phyloP scores from a whole-genome alignment of 2,113 vertebrate species.

The Pagrus major region DNA sequence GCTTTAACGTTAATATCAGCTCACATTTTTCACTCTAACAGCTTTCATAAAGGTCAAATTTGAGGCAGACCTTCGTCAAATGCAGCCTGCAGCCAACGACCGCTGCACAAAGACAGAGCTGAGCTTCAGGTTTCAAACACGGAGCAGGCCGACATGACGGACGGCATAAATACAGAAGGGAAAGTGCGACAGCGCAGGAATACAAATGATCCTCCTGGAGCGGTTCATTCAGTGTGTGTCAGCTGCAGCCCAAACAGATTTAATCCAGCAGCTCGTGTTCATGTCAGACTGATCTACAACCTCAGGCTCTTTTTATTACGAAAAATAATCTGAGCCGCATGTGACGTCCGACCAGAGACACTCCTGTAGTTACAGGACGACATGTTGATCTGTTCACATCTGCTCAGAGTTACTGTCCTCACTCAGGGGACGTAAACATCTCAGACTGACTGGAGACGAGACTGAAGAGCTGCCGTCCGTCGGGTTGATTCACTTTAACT shows the following conservation, averaged over 20 bases:
- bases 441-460: neutral
- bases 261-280: slow-evolving; percentile 22
- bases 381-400: slow-evolving; percentile 1
- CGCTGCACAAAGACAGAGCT: neutral
- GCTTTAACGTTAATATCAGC: slow-evolving; percentile 2
- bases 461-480: neutral
- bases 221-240: neutral
- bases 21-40: slow-evolving; percentile 1
- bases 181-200: slow-evolving; percentile 26
- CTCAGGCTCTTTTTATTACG: neutral
- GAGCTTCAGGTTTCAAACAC: slow-evolving; percentile 30
- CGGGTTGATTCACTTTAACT: neutral
- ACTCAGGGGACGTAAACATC: neutral
- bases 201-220: neutral
- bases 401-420: slow-evolving; percentile 6
- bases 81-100: slow-evolving; percentile 14
- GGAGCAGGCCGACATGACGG: slow-evolving; percentile 22
- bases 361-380: neutral
- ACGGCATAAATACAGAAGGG: slow-evolving; percentile 17
- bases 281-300: slow-evolving; percentile 23
- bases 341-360: neutral
- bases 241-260: slow-evolving; percentile 2
- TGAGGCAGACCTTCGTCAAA: slow-evolving; percentile 1
- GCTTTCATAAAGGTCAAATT: slow-evolving; percentile 31
- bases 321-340: neutral